These are phyloP conservation scores for Rachycentron canadum DNA, from an alignment of 2,797 vertebrate species.

Conservation along the genomic window DNA sequence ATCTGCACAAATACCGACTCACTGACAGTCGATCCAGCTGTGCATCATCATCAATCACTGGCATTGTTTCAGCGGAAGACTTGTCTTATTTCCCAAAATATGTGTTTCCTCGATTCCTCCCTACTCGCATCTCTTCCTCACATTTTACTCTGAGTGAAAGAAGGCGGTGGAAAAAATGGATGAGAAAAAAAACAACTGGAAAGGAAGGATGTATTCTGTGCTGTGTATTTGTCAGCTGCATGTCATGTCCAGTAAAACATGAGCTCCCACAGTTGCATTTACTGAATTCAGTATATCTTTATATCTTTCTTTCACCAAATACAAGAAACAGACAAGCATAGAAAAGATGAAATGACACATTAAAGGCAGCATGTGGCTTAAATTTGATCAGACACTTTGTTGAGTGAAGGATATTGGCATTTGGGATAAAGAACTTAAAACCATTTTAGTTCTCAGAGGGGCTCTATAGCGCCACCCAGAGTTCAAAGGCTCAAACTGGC, in stretches of 20 bases:
- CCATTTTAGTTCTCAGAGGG: background rate
- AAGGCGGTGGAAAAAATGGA: background rate
- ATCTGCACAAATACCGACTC: conserved; percentile 32
- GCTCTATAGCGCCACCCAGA: background rate
- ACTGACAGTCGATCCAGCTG: conserved; percentile 25
- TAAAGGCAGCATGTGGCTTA: background rate
- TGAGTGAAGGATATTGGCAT: background rate
- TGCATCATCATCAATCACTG: conserved; percentile 13
- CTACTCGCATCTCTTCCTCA: background rate
- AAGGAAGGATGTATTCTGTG: background rate
- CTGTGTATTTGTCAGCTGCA: conserved; percentile 13
- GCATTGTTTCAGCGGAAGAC: background rate
- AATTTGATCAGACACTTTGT: background rate
- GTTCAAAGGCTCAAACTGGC: conserved; percentile 10
- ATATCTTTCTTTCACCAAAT: too few relatives aligned
- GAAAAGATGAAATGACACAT: background rate
- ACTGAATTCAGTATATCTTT: background rate
- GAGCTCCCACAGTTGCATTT: conserved; percentile 6
- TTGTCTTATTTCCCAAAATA: conserved; percentile 15
- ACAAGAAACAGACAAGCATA: background rate
- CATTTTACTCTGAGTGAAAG: background rate
- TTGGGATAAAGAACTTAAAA: background rate
- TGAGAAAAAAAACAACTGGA: background rate
- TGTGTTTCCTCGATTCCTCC: background rate
- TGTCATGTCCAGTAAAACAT: conserved; percentile 8